A percentile compares a stretch with the other conserved stretches of the same genome.
phyloP scores from a whole-genome alignment of 2,113 vertebrate species.

The Amphiprion ocellaris region DNA sequence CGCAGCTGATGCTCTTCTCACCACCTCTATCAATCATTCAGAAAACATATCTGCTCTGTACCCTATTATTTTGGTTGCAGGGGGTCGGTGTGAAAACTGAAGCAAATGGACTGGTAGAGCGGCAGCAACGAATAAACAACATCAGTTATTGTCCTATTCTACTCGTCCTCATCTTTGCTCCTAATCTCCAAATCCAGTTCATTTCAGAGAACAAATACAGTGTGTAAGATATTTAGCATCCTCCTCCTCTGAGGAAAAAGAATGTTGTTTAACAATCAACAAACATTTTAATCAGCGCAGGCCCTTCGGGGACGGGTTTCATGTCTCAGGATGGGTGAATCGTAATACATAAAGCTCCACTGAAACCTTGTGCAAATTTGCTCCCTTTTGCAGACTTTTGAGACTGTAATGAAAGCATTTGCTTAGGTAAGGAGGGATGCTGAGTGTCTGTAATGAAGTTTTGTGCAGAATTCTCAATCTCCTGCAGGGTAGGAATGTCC shows the following conservation, averaged over 20 bases:
- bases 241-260: background rate
- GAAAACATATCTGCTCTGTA: conserved; percentile 7
- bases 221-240: background rate
- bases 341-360: conserved; percentile 9
- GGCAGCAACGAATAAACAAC: background rate
- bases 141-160: conserved; percentile 20
- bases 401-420: background rate
- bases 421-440: background rate
- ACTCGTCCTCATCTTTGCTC: conserved; percentile 9
- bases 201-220: conserved; percentile 39
- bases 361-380: conserved; percentile 20
- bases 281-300: conserved; percentile 25
- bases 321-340: background rate
- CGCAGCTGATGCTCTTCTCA: conserved; percentile 2
- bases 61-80: conserved; percentile 12
- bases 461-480: background rate
- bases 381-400: background rate
- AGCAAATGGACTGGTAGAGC: conserved; percentile 7
- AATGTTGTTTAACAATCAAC: conserved; percentile 22
- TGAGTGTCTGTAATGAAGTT: conserved; percentile 20
- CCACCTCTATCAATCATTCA: conserved; percentile 36
- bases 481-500: background rate
- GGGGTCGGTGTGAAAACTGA: background rate
- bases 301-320: background rate
- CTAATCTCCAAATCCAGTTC: conserved; percentile 31